Evolutionary conservation across 1,140 invertebrate genomes (phyloP).

Genomic region (Drosophila arizonae): DNA sequence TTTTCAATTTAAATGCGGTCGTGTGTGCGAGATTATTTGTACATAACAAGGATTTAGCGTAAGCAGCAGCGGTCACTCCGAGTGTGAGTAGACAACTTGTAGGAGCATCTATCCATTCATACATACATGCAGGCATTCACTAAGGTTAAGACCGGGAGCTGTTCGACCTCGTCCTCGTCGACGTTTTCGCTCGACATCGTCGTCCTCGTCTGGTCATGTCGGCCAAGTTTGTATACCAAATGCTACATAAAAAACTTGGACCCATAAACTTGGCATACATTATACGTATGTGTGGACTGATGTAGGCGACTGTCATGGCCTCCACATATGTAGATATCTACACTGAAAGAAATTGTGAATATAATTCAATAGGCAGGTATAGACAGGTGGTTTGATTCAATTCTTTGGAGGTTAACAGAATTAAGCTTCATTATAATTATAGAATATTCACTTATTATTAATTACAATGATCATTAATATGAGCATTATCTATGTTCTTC

Average conservation of each 20-base stretch:
- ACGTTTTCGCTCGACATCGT: neutral
- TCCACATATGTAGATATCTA: neutral
- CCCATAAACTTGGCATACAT: slow-evolving; percentile 50
- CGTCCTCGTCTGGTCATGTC: slow-evolving; percentile 38
- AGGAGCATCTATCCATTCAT: neutral
- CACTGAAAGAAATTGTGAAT: neutral
- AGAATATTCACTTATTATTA: too few species aligned
- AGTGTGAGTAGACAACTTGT: slow-evolving; percentile 8
- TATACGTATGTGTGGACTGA: slow-evolving; percentile 37
- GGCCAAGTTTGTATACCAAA: slow-evolving; percentile 48
- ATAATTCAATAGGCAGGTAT: too few species aligned
- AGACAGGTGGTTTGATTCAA: too few species aligned
- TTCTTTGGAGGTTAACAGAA: too few species aligned
- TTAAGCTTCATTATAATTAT: too few species aligned
- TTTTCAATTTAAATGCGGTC: slow-evolving; percentile 82
- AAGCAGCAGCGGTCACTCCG: slow-evolving; percentile 52
- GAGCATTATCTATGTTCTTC: too few species aligned
- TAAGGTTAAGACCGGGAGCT: slow-evolving; percentile 23
- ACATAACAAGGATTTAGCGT: slow-evolving; percentile 79
- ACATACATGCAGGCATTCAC: neutral
- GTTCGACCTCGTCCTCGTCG: slow-evolving; percentile 10
- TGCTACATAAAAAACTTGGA: slow-evolving; percentile 61
- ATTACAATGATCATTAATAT: too few species aligned
- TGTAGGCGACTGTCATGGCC: slow-evolving; percentile 6
- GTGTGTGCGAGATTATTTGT: slow-evolving; percentile 80